A percentile compares a stretch with the other conserved stretches of the same genome.
These are phyloP conservation scores for Drosophila anomalata DNA, from an alignment of 2,888 invertebrate species.

Conservation along the genomic window DNA sequence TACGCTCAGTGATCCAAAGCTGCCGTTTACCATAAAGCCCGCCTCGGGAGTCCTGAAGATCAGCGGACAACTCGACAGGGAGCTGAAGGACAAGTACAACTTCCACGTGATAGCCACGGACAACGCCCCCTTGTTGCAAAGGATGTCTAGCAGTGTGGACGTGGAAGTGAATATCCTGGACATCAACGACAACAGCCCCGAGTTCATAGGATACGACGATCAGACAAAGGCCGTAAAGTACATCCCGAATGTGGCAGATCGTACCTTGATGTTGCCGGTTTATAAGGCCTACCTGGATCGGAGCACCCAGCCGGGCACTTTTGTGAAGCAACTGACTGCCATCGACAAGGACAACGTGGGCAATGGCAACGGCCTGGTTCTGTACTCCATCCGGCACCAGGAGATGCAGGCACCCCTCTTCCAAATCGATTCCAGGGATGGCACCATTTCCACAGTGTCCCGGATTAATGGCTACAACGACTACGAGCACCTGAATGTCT, in stretches of 20 bases:
- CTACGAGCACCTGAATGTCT: constrained; percentile 88
- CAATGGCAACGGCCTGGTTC: constrained; percentile 93
- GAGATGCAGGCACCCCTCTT: constrained; percentile 87
- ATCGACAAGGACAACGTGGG: constrained; percentile 93
- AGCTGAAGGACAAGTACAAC: constrained; percentile 88
- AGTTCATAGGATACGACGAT: constrained; percentile 91
- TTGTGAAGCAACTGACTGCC: constrained; percentile 90
- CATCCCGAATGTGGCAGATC: constrained; percentile 71
- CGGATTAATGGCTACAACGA: constrained; percentile 84
- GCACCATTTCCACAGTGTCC: constrained; percentile 90
- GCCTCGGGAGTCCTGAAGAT: constrained; percentile 89
- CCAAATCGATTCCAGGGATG: constrained; percentile 93
- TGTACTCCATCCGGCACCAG: constrained; percentile 90
- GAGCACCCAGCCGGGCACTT: constrained; percentile 89
- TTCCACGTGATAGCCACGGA: constrained; percentile 90
- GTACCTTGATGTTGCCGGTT: constrained; percentile 86
- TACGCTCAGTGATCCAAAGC: constrained; percentile 85
- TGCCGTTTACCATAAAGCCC: constrained; percentile 90
- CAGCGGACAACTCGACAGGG: constrained; percentile 91
- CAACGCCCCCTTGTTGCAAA: constrained; percentile 86
- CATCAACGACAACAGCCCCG: constrained; percentile 92
- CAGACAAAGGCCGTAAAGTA: constrained; percentile 71
- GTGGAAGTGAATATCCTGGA: constrained; percentile 93
- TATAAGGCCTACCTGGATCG: constrained; percentile 91
- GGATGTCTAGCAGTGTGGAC: constrained; percentile 89